Conservation (phyloP, 2,113 vertebrate species). For the Hippolais icterina region DNA sequence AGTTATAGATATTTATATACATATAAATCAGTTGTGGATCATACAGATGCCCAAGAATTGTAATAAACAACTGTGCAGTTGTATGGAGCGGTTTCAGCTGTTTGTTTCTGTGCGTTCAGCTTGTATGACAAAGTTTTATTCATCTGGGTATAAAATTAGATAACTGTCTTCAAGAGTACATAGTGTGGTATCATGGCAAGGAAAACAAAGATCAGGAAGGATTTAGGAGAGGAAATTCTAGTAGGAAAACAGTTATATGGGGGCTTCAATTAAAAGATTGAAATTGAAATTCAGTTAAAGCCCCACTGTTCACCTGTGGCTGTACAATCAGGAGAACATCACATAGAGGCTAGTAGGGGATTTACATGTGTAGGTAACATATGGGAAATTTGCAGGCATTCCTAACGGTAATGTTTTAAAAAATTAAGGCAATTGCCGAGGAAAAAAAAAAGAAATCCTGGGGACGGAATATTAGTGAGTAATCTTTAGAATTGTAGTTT, state of each 20-base stretch:
- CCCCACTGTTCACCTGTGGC: not conserved
- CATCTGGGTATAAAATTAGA: not conserved
- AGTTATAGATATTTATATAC: not conserved
- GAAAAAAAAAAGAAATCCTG: not conserved
- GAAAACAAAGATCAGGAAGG: not conserved
- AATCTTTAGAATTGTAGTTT: not conserved
- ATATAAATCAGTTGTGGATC: not conserved
- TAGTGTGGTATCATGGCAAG: not conserved
- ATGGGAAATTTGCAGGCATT: not conserved
- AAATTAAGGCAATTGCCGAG: not conserved
- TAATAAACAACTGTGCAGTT: not conserved
- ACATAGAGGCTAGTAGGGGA: not conserved
- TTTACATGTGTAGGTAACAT: not conserved
- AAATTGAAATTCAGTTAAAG: not conserved
- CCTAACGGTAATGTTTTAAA: not conserved
- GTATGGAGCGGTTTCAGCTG: not conserved
- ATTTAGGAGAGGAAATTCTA: not conserved
- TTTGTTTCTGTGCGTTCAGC: not conserved
- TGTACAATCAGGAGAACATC: not conserved
- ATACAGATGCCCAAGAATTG: not conserved
- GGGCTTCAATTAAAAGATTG: not conserved
- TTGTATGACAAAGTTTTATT: not conserved
- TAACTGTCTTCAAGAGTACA: not conserved
- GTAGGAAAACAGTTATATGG: not conserved
- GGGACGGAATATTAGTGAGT: not conserved